Percentiles rank a stretch among this genome's conserved stretches.
Conservation (phyloP, 2,113 vertebrate genomes). For the Centrocercus urophasianus region DNA sequence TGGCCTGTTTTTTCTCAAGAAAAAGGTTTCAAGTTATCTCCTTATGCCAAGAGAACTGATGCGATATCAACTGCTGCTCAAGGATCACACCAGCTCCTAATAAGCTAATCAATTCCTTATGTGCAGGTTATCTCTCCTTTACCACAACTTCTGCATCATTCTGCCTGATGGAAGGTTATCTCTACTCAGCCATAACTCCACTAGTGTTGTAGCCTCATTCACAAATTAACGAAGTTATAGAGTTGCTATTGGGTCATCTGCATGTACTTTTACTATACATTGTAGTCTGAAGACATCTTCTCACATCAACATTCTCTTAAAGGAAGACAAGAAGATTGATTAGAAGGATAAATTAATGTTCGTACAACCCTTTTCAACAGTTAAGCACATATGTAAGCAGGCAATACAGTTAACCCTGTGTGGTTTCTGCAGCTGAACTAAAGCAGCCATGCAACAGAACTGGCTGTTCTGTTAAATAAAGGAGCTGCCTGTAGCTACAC, state of each 20-base stretch:
- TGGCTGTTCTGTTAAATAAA: background rate
- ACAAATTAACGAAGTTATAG: background rate
- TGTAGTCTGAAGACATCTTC: background rate
- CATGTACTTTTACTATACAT: background rate
- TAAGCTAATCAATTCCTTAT: background rate
- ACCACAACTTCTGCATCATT: fast-evolving
- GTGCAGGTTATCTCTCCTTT: background rate
- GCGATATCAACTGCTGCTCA: background rate
- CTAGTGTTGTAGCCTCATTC: background rate
- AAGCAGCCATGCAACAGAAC: background rate
- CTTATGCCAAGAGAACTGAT: background rate
- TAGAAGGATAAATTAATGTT: background rate
- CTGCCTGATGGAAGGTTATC: background rate
- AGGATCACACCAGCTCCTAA: background rate
- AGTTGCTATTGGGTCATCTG: background rate
- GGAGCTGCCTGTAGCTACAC: fast-evolving
- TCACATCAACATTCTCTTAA: background rate
- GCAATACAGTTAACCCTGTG: background rate
- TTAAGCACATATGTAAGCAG: background rate
- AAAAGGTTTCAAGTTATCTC: background rate
- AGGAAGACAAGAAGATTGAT: background rate
- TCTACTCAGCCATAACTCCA: background rate
- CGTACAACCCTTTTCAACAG: background rate
- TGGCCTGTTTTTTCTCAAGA: background rate
- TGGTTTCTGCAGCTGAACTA: background rate